Percentiles rank a stretch among this genome's conserved stretches.
Evolutionary conservation across 1,140 invertebrate species (phyloP).

Genomic region (Stratiolaelaps scimitus): DNA sequence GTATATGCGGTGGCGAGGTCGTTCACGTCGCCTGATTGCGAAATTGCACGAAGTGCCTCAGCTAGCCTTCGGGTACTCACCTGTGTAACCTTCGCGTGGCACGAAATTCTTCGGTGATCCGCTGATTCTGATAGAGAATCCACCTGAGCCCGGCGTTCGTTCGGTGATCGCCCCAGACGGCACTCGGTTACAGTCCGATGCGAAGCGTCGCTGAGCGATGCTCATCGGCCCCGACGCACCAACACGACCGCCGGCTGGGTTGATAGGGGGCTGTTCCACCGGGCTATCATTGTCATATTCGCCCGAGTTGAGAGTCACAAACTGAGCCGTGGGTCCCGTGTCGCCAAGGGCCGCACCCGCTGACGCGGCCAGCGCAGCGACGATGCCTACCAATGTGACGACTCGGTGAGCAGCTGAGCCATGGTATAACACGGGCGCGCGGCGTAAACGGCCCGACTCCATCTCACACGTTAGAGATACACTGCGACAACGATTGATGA

Average conservation of each 20-base stretch:
- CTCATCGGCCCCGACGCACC: not conserved
- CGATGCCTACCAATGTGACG: too few species aligned
- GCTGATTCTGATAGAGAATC: constrained; percentile 13
- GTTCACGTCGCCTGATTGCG: too few species aligned
- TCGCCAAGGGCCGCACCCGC: too few species aligned
- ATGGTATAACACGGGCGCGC: too few species aligned
- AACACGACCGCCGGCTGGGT: too few species aligned
- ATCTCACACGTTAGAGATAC: too few species aligned
- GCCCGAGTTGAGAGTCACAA: constrained; percentile 20
- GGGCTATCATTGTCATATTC: constrained; percentile 13
- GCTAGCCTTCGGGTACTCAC: not conserved
- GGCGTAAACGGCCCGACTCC: too few species aligned
- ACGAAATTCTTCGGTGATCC: constrained; percentile 12
- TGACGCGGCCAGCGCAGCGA: too few species aligned
- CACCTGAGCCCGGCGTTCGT: not conserved
- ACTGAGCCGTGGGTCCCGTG: not conserved
- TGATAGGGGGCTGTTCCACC: too few species aligned
- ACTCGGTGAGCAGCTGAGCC: too few species aligned
- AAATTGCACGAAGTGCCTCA: not conserved
- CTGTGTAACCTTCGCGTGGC: constrained; percentile 25
- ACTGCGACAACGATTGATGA: too few species aligned
- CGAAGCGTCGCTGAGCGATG: not conserved
- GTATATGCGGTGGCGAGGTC: not conserved
- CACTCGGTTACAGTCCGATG: not conserved
- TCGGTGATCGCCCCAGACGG: not conserved